Percentiles rank a stretch among this genome's conserved stretches.
Evolutionary conservation across 2,113 vertebrate species (phyloP).

Genomic region (Nycticryphes semicollaris): DNA sequence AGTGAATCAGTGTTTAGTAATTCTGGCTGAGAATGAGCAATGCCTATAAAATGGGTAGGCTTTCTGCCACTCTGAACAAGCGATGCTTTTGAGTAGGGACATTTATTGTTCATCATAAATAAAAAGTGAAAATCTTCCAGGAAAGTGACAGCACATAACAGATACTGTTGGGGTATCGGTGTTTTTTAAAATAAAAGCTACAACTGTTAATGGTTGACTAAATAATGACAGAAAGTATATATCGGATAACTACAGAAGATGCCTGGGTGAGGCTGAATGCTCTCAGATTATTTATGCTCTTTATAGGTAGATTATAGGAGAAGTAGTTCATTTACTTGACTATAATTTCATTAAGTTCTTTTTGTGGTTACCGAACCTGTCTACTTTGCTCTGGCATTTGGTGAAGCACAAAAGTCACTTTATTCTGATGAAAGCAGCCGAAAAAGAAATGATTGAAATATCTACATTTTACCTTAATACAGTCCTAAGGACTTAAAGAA

Average conservation of each 20-base stretch:
- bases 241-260: not conserved
- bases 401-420: conserved; percentile 20
- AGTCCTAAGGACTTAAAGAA: not conserved
- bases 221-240: not conserved
- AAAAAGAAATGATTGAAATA: not conserved
- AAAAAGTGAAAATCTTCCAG: not conserved
- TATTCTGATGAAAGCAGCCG: conserved; percentile 1
- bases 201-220: not conserved
- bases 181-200: not conserved
- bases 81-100: not conserved
- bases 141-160: not conserved
- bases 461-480: not conserved
- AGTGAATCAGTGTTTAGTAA: not conserved
- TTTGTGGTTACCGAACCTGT: not conserved
- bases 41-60: not conserved
- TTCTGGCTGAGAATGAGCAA: not conserved
- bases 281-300: not conserved
- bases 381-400: not conserved
- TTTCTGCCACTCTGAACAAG: not conserved
- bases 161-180: not conserved
- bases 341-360: not conserved
- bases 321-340: not conserved
- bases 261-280: not conserved
- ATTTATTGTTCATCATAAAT: not conserved
- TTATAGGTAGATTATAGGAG: not conserved